These are phyloP conservation scores for Haliaeetus leucogaster DNA, from an alignment of 2,113 vertebrate genomes.

Conservation along the genomic window DNA sequence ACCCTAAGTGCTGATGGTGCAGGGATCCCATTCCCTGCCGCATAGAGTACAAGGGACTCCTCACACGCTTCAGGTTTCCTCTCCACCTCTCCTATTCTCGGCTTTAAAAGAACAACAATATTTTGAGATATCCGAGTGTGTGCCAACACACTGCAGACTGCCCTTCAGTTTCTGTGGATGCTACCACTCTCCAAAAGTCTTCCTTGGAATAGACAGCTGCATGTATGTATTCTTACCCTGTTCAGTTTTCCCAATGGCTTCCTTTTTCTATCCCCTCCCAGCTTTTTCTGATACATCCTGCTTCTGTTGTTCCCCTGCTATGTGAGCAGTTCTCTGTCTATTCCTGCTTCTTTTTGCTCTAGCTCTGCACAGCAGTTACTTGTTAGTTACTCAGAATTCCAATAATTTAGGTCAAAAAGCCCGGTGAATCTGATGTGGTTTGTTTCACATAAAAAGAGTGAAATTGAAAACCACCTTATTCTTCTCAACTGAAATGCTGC, in stretches of 20 bases:
- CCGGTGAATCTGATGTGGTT: slow-evolving; percentile 40
- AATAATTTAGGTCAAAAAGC: slow-evolving; percentile 62
- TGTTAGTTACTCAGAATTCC: slow-evolving; percentile 27
- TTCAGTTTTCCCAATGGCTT: neutral
- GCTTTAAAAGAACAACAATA: neutral
- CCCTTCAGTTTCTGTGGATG: neutral
- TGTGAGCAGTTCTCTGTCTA: neutral
- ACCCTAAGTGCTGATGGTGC: neutral
- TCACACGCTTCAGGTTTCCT: neutral
- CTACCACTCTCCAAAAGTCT: neutral
- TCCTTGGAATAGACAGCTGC: neutral
- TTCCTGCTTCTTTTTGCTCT: neutral
- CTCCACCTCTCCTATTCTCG: neutral
- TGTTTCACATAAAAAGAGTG: slow-evolving; percentile 55
- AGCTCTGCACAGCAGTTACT: neutral
- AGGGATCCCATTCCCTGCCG: neutral
- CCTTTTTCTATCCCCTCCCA: neutral
- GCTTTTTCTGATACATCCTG: neutral
- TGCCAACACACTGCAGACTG: neutral
- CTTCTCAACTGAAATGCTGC: slow-evolving; percentile 64
- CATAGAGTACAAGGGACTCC: neutral
- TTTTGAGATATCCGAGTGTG: neutral
- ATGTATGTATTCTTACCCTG: neutral
- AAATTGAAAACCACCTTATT: slow-evolving; percentile 65
- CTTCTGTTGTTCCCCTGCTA: neutral